Conservation (phyloP, 92 coral and sea anemone genomes). For the Blastomussa wellsi region DNA sequence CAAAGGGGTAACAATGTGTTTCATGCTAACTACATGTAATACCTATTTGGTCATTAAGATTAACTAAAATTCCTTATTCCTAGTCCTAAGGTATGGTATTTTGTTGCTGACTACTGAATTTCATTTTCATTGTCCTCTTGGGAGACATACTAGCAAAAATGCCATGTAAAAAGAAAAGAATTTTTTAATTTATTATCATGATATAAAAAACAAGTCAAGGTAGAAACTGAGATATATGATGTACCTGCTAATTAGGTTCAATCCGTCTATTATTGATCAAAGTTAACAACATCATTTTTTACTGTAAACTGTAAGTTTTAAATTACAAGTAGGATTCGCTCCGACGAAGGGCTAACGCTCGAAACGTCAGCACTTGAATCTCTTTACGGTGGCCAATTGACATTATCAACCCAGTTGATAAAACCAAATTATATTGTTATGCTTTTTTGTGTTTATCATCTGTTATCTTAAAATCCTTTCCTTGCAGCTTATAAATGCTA, state of each 20-base stretch:
- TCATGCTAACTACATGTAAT: too few species aligned
- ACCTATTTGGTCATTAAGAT: neutral
- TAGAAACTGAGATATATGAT: neutral
- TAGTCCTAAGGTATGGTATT: neutral
- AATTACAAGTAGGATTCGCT: too few species aligned
- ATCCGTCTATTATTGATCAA: neutral
- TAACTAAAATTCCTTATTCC: neutral
- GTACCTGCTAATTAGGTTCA: neutral
- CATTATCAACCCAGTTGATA: too few species aligned
- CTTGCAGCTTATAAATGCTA: neutral
- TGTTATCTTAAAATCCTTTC: neutral
- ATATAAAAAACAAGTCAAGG: too few species aligned
- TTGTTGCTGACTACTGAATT: neutral
- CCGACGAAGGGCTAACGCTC: too few species aligned
- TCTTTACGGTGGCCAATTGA: too few species aligned
- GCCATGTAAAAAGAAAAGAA: neutral
- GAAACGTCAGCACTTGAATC: too few species aligned
- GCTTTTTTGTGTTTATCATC: neutral
- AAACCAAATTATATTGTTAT: too few species aligned
- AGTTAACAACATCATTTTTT: neutral
- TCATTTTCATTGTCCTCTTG: neutral
- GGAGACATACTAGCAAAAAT: neutral
- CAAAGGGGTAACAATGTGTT: constrained; percentile 67
- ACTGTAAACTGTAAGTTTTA: too few species aligned
- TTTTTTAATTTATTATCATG: too few species aligned